These are phyloP conservation scores for Penaeus chinensis DNA, from an alignment of 1,140 invertebrate species.

Conservation along the genomic window DNA sequence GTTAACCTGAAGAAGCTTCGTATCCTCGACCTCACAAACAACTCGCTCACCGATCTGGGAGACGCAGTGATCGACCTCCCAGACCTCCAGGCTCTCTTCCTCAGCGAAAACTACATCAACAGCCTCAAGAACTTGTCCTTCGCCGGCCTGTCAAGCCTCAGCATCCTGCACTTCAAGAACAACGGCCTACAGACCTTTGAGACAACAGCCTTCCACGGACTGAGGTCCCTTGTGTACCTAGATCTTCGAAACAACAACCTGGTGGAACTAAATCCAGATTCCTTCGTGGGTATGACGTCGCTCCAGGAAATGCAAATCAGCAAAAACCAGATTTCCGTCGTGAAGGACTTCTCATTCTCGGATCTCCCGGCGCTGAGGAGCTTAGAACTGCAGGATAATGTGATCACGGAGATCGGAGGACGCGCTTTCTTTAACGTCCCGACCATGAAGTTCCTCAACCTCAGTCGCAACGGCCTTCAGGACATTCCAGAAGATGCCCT, in stretches of 20 bases:
- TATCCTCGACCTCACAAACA: slow-evolving; percentile 64
- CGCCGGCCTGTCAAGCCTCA: slow-evolving; percentile 53
- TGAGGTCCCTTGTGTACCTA: slow-evolving; percentile 73
- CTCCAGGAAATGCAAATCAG: slow-evolving; percentile 51
- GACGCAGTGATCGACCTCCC: slow-evolving; percentile 71
- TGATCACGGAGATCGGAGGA: slow-evolving; percentile 77
- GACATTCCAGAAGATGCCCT: slow-evolving; percentile 72
- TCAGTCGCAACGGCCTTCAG: slow-evolving; percentile 75
- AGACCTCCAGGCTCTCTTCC: slow-evolving; percentile 78
- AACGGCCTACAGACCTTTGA: slow-evolving; percentile 81
- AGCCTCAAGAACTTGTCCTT: slow-evolving; percentile 49
- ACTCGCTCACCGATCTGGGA: slow-evolving; percentile 62
- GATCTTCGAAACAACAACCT: slow-evolving; percentile 76
- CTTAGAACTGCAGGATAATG: slow-evolving; percentile 81
- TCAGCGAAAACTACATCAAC: slow-evolving; percentile 75
- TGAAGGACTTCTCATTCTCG: slow-evolving; percentile 77
- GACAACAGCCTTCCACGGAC: slow-evolving; percentile 76
- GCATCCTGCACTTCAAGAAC: slow-evolving; percentile 64
- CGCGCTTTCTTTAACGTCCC: slow-evolving; percentile 83
- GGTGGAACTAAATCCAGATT: slow-evolving; percentile 53
- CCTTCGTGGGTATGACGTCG: slow-evolving; percentile 35
- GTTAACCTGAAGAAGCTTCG: slow-evolving; percentile 48
- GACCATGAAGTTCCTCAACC: slow-evolving; percentile 80
- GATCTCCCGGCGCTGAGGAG: slow-evolving; percentile 76
- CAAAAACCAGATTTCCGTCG: slow-evolving; percentile 73